A percentile compares a stretch with the other conserved stretches of the same genome.
phyloP scores from a whole-genome alignment of 1,140 invertebrate genomes.

The Melitaea cinxia region DNA sequence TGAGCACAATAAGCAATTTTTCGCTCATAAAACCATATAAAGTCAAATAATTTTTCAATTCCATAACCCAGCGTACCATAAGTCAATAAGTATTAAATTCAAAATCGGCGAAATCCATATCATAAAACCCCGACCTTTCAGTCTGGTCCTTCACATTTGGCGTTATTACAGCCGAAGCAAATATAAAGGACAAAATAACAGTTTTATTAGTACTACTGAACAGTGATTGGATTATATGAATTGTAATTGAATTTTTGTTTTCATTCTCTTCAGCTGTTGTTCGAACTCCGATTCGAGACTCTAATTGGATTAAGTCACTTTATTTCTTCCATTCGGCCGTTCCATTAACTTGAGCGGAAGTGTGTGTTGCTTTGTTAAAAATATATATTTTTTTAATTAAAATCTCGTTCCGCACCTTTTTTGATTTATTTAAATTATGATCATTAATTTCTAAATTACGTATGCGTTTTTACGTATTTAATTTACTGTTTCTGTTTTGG shows the following conservation, averaged over 20 bases:
- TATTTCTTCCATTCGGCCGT: conserved; percentile 20
- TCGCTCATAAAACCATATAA: too few species aligned
- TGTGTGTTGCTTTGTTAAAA: not conserved
- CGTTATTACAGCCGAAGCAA: conserved; percentile 28
- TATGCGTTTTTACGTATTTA: too few species aligned
- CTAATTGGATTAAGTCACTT: conserved; percentile 36
- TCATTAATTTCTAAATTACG: too few species aligned
- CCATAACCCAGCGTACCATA: not conserved
- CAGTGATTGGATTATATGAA: conserved; percentile 43
- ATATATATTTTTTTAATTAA: not conserved
- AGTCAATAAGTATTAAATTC: conserved; percentile 15
- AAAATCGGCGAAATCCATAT: conserved; percentile 3
- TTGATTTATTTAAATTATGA: not conserved
- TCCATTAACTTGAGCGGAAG: not conserved
- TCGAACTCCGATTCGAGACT: conserved; percentile 20
- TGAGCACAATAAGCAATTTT: too few species aligned
- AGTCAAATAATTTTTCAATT: conserved; percentile 1
- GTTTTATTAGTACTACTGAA: conserved; percentile 31
- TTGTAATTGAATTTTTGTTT: conserved; percentile 45
- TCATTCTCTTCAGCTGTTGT: conserved; percentile 39
- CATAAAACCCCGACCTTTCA: conserved; percentile 17
- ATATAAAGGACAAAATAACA: conserved; percentile 39
- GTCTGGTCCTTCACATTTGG: conserved; percentile 17
- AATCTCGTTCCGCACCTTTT: not conserved
- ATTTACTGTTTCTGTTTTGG: too few species aligned